Base-by-base conservation (phyloP, 2,888 invertebrate species). In the Ormyrus rosae region DNA sequence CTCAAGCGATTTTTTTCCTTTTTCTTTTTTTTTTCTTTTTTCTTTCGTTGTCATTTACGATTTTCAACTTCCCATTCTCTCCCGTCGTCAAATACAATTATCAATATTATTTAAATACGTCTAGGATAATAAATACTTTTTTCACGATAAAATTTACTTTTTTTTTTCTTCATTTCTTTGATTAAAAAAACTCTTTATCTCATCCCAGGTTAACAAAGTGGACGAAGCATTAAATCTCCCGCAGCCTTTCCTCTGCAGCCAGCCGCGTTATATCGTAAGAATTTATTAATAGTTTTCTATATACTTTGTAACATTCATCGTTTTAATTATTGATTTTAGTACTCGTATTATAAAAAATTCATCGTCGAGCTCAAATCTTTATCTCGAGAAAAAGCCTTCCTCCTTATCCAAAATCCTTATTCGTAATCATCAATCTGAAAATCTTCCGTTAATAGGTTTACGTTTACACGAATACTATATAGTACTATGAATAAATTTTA, bases 251-350 rank as follows among this genome's bases (percentile, higher is more conserved):
- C 77, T 72, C 68, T 79, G 74, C 82, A 81, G 83, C 83, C 84
- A 82, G 82, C 73, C 84, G 83, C 78, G 76, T 83, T 83, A 81
- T 72, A 81, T 82, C 83, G 64, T 78, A 69, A 84, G 78, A 82
- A 84, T 84, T 81, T 80, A 53, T 82, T 83, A 82, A 85, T 84
- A 85, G 74, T 84, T 83, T 72, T 84, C 50, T 67, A 85, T 87
- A 86, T 85, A 86, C 83, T 86, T 86, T 87, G 84, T 84, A 87
- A 85, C 86, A 85, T 85, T 87, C 81, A 86, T 84, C 34, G 34
- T 84, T 83, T 83, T 83, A 84, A 82, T 85, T 83, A 81, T 84
- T 78, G 64, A 71, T 81, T 78, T 76, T 79, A 77, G n/a, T 77
- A 80, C 72, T 77, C 78, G 61, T 74, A 60, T 64, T 73, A 63